A percentile compares a stretch with the other conserved stretches of the same genome.
Evolutionary conservation across 2,113 vertebrate genomes (phyloP).

Genomic region (Scatophagus argus): DNA sequence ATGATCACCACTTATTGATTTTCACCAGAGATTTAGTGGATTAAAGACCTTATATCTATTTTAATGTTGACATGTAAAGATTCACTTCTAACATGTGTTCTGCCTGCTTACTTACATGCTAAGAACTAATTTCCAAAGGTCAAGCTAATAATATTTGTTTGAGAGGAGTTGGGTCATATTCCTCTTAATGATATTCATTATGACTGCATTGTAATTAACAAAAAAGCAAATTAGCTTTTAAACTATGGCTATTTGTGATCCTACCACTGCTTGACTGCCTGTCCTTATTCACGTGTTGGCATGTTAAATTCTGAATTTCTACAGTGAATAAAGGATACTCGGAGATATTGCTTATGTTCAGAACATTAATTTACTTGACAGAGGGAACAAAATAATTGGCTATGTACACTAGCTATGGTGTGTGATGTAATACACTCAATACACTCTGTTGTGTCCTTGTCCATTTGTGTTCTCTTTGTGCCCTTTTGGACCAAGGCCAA

Average conservation of each 20-base stretch:
- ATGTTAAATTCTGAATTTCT: too few relatives aligned
- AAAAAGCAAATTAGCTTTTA: not conserved
- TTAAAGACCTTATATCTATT: not conserved
- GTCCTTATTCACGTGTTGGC: too few relatives aligned
- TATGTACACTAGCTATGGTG: too few relatives aligned
- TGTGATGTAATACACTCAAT: too few relatives aligned
- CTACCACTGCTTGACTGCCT: too few relatives aligned
- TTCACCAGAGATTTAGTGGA: not conserved
- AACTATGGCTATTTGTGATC: not conserved
- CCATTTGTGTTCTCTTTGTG: too few relatives aligned
- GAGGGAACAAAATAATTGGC: too few relatives aligned
- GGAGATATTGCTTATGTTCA: too few relatives aligned
- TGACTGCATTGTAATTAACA: not conserved
- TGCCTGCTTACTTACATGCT: not conserved
- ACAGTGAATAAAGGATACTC: too few relatives aligned
- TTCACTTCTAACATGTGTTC: not conserved
- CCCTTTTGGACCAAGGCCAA: too few relatives aligned
- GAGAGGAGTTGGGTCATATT: not conserved
- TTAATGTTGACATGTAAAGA: not conserved
- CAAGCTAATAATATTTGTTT: not conserved
- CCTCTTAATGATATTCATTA: not conserved
- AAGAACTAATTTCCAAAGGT: conserved; percentile 1
- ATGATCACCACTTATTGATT: not conserved
- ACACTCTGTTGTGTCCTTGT: too few relatives aligned
- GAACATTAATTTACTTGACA: too few relatives aligned